Percentiles rank a stretch among this genome's conserved stretches.
Conservation (phyloP, 2,113 vertebrate genomes). For the Prionailurus bengalensis region DNA sequence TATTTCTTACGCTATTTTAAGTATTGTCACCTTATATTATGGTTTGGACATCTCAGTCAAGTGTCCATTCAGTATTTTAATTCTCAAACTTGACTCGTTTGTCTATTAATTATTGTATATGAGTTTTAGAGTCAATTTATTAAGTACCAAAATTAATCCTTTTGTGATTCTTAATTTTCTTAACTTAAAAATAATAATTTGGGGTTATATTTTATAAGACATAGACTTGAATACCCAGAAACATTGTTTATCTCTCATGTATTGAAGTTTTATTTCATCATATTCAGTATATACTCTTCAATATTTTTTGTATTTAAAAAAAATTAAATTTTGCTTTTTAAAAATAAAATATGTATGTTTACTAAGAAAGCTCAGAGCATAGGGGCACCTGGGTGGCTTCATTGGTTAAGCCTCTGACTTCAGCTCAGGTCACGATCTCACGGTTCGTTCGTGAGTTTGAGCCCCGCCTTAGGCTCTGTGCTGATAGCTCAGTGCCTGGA, state of each 20-base stretch:
- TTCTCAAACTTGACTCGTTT: background rate
- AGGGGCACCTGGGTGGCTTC: background rate
- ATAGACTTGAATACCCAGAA: background rate
- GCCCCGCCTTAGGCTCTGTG: too few relatives aligned
- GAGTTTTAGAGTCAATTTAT: background rate
- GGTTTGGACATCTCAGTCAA: background rate
- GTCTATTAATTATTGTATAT: background rate
- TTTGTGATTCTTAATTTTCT: background rate
- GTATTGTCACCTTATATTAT: background rate
- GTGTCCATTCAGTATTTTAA: background rate
- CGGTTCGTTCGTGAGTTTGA: accelerated
- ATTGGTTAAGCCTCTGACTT: too few relatives aligned
- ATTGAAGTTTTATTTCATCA: background rate
- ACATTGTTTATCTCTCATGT: background rate
- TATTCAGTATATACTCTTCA: background rate
- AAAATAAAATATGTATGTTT: background rate
- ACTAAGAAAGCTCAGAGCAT: background rate
- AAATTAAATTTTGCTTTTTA: background rate
- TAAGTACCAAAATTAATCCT: background rate
- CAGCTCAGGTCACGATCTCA: too few relatives aligned
- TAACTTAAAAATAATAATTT: background rate
- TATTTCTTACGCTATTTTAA: background rate
- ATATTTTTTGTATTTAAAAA: background rate
- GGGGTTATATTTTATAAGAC: background rate
- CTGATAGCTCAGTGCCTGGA: too few relatives aligned